These are phyloP conservation scores for Mimachlamys varia DNA, from an alignment of 2,888 invertebrate species.

Conservation along the genomic window DNA sequence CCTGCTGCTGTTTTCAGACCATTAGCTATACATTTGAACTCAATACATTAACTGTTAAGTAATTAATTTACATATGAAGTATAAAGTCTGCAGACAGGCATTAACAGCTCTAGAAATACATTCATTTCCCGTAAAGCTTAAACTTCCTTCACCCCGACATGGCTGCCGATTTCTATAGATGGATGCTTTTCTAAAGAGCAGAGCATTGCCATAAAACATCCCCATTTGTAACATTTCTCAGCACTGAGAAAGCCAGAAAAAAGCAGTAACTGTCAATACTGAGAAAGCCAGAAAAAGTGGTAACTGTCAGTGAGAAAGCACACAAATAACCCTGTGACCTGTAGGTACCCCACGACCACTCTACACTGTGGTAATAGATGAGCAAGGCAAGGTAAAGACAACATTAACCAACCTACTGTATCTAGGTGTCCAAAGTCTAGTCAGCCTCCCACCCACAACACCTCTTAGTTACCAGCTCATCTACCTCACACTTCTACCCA, in stretches of 20 bases:
- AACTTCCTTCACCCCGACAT: not conserved
- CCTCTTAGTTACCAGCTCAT: not conserved
- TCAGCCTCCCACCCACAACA: not conserved
- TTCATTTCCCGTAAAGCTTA: not conserved
- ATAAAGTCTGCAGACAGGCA: not conserved
- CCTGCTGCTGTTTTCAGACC: not conserved
- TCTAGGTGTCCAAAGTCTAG: not conserved
- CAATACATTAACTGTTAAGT: not conserved
- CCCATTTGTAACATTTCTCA: not conserved
- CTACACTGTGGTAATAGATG: not conserved
- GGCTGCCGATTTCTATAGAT: constrained; percentile 18
- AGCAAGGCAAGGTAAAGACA: not conserved
- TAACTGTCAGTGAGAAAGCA: not conserved
- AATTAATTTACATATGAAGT: not conserved
- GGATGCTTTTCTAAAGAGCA: not conserved
- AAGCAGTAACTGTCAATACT: not conserved
- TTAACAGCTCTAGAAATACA: not conserved
- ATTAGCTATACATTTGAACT: not conserved
- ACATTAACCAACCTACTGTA: not conserved
- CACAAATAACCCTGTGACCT: not conserved
- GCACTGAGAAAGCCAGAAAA: not conserved
- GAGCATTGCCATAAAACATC: not conserved
- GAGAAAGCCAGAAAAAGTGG: not conserved
- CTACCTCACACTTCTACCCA: not conserved
- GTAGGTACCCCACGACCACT: not conserved